Base-by-base conservation (phyloP, 2,113 vertebrate species). In the Pluvialis apricaria region DNA sequence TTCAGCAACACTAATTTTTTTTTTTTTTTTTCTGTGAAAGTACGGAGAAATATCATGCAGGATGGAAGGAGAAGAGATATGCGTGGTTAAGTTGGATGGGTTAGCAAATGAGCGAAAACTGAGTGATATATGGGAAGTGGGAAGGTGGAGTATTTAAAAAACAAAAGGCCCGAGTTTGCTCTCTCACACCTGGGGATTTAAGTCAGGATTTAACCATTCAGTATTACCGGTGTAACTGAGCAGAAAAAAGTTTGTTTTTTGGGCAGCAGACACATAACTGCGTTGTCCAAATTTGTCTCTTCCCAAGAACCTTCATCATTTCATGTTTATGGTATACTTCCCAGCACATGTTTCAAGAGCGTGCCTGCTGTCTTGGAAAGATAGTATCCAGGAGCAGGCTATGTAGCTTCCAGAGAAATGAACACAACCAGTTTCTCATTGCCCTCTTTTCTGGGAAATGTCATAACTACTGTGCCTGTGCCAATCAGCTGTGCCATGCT, bases 371-470 rank as follows among this genome's bases (percentile, higher is more conserved):
- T 61, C 31, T 86, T 78, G n/a, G 51, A 36, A 60, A 32, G 65
- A 42, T 36, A 15, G 24, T 68, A n/a, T 72, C 70, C 4, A 2
- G 44, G 57, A 76, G 32, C 31, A 42, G 45, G 34, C 55, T 85
- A 0, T 34, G 32, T 51, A 84, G 65, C 47, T 96, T 94, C 82
- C 70, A 76, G 66, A 64, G 47, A 76, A 82, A 62, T 10, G 3
- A 78, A 71, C 4, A 1, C 29, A 42, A 36, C 6, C 21, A 11
- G 38, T 88, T 88, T 85, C 26, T 94, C 36, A 4, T 20, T 79
- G n/a, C 15, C 10, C 26, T 64, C 55, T 94, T 81, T 84, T 91
- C 82, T 91, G 79, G 82, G 38, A 79, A 82, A 26, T 40, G 44
- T 40, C 14, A 0, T 44, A 55, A n/a, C 36, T 45, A 2, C 2